Conservation (phyloP, 2,113 vertebrate species). For the Anoura caudifer region DNA sequence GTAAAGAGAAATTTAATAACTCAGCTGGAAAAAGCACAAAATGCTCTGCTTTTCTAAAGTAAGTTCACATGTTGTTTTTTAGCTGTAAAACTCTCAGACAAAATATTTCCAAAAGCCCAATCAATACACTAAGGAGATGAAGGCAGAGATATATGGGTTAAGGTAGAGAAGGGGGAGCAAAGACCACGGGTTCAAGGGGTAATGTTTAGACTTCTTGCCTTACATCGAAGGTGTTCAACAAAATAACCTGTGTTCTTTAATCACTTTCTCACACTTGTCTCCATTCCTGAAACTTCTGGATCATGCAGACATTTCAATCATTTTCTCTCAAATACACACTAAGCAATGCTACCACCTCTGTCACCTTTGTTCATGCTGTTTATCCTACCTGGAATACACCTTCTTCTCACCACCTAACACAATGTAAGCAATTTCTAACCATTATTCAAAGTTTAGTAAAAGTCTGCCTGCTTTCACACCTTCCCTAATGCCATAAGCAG, state of each 20-base stretch:
- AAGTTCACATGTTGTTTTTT: background rate
- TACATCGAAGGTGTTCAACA: background rate
- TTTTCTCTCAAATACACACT: background rate
- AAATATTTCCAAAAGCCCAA: background rate
- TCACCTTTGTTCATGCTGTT: background rate
- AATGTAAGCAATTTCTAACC: background rate
- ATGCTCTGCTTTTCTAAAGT: background rate
- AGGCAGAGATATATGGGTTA: background rate
- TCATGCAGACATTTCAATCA: background rate
- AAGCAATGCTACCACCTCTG: background rate
- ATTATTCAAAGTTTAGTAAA: background rate
- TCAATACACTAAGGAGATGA: background rate
- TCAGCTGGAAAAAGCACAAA: background rate
- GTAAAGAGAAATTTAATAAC: slow-evolving; percentile 20
- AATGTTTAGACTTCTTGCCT: background rate
- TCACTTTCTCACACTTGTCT: background rate
- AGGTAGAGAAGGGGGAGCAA: background rate
- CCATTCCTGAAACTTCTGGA: background rate
- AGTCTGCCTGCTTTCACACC: background rate
- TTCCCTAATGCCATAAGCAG: background rate
- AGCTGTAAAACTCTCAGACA: background rate
- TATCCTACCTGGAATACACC: background rate
- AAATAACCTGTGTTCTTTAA: background rate
- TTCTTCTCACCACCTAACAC: background rate
- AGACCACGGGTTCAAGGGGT: background rate